Evolutionary conservation across 2,888 invertebrate species (phyloP), one percentile per base, ranked within the genome.

Genomic region (Ectemnius cavifrons): DNA sequence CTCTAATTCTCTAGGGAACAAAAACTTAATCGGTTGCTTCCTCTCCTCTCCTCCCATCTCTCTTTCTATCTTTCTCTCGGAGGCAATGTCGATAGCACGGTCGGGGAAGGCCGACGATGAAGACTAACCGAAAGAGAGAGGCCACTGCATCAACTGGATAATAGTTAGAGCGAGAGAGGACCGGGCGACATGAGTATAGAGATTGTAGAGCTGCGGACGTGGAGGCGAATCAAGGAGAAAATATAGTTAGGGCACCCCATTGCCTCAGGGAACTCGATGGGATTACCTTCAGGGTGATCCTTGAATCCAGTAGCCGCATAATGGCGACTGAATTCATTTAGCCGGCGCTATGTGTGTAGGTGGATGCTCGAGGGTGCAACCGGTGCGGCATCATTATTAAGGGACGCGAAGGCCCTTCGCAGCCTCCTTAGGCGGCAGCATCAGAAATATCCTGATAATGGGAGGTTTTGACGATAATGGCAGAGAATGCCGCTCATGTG

Each of bases 11-110:
- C 82, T 73, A 71, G 78, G 77, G 81, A 75, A 86, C 87, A 89
- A 89, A 89, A 89, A 88, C 87, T 87, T 89, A 90, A 90, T 89
- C 87, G 90, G 82, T 82, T 81, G 85, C 86, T 89, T 90, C 90
- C 90, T 88, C 76, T 76, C 81, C 79, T 70, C 77, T 71, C 56
- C 28, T 16, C 73, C 52, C 14, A 4, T 52, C 52, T 52, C 52
- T 13, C 16, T 37, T 6, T 37, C 37, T 37, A 37, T 37, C 37
- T 37, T 37, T 6, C 37, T 23, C 37, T 11, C 37, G 37, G 8
- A 11, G 37, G 37, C 37, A 6, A 37, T 11, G 37, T 37, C 37
- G 37, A 37, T 37, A 37, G 37, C 8, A 37, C 37, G 37, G 1
- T 11, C 37, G 8, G 8, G 5, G 37, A 11, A 23, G 23, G 11